Conservation (phyloP, 2,113 vertebrate genomes). For the Chloropsis cyanopogon region DNA sequence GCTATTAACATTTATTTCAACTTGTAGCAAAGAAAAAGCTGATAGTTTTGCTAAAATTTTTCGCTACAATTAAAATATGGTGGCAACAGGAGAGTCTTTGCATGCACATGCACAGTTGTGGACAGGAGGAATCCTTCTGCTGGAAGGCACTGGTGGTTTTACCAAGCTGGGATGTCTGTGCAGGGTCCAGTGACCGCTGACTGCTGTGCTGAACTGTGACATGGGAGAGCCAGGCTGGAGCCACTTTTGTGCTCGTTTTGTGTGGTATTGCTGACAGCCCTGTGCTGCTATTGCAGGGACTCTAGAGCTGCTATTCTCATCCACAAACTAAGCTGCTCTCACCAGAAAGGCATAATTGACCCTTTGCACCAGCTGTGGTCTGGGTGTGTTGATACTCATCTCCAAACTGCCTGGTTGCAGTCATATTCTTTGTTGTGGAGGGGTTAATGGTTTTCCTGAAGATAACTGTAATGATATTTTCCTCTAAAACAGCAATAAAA, state of each 20-base stretch:
- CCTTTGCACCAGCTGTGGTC: neutral
- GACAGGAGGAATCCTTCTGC: neutral
- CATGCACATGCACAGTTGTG: neutral
- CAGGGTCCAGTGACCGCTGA: neutral
- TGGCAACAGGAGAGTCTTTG: neutral
- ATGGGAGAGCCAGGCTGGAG: neutral
- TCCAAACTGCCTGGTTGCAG: neutral
- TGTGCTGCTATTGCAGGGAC: neutral
- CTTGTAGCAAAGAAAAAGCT: neutral
- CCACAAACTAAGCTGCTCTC: neutral
- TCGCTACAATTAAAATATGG: neutral
- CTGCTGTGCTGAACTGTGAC: neutral
- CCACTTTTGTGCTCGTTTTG: neutral
- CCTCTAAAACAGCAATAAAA: neutral
- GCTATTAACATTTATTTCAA: neutral
- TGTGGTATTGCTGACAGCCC: neutral
- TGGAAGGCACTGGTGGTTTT: neutral
- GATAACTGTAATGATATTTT: neutral
- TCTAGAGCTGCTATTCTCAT: neutral
- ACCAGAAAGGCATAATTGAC: neutral
- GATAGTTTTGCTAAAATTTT: neutral
- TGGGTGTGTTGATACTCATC: neutral
- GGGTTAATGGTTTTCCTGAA: neutral
- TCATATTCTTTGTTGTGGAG: neutral
- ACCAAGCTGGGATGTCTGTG: neutral